Evolutionary conservation across 2,113 vertebrate species (phyloP).

Genomic region (Hydrochoerus hydrochaeris): DNA sequence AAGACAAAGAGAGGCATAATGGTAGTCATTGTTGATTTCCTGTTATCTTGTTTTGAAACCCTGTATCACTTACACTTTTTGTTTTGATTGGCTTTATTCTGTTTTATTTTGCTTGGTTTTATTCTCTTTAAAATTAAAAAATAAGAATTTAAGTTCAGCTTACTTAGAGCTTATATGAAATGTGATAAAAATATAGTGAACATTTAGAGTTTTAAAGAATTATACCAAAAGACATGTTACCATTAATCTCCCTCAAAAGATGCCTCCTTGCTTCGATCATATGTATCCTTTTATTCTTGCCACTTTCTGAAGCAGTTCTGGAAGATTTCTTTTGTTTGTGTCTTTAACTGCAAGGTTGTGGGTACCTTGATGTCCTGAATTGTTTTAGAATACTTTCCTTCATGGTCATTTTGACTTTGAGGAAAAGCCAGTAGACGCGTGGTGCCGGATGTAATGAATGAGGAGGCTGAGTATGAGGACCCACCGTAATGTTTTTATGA

Average conservation of each 20-base stretch:
- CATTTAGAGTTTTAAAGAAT: neutral
- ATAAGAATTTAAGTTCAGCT: constrained; percentile 31
- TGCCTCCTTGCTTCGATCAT: neutral
- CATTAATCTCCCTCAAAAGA: neutral
- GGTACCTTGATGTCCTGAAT: neutral
- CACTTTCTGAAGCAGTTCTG: neutral
- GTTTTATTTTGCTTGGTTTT: no score
- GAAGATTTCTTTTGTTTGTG: neutral
- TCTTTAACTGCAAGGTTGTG: neutral
- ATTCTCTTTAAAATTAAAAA: neutral
- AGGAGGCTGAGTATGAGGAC: neutral
- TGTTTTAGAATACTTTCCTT: neutral
- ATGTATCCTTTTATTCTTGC: neutral
- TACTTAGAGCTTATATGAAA: neutral
- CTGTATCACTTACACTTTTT: no score
- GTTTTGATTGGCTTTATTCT: no score
- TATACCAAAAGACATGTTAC: neutral
- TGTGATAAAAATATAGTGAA: neutral
- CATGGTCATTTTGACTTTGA: neutral
- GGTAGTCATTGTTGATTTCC: no score
- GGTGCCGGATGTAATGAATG: neutral
- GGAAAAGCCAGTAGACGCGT: neutral
- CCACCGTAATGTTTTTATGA: neutral
- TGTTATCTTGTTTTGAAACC: no score
- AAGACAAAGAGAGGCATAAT: no score